Base-by-base conservation (phyloP, 2,797 vertebrate species). In the Intellagama lesueurii region DNA sequence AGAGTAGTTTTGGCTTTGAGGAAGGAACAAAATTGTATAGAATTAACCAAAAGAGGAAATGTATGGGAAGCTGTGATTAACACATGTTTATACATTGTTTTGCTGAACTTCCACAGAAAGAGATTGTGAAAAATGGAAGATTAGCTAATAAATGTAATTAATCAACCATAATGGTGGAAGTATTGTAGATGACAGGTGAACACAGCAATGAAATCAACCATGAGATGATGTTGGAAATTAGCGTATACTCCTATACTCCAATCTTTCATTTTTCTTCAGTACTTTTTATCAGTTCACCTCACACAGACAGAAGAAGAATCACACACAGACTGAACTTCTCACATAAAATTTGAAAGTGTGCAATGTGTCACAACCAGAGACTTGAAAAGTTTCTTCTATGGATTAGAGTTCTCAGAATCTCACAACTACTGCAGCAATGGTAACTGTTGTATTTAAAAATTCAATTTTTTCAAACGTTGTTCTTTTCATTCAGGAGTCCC, bases 81-180 rank as follows among this genome's bases (percentile, higher is more conserved):
- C 64, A 79, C 60, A 69, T 79, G 66, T 78, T 84, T 81, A 77
- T 64, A 47, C 17, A 69, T 52, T 70, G 64, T 64, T 88, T 76
- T 83, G 72, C 64, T 83, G 17, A 14, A 81, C 26, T 44, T 87
- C 79, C 79, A 64, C 52, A 44, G 87, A 47, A 28, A 83, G 44
- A 84, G 56, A 79, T 70, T 84, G 49, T 89, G 81, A 68, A 26
- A 88, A 88, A 88, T 81, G 83, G 19, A 75, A 19, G 44, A 84
- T 84, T 89, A 89, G 70, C 47, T 56, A 40, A 64, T 69, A 84
- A 56, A 66, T 84, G 66, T 69, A 88, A 89, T 89, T 89, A 84
- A 84, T 89, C 75, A 84, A 83, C 81, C 64, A 69, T 60, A 88
- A 83, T 77, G 81, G 87, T 14, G 40, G 28, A 83, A 78, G 24